Percentiles rank a stretch among this genome's conserved stretches.
Evolutionary conservation across 2,113 vertebrate species (phyloP).

Genomic region (Xenus cinereus): DNA sequence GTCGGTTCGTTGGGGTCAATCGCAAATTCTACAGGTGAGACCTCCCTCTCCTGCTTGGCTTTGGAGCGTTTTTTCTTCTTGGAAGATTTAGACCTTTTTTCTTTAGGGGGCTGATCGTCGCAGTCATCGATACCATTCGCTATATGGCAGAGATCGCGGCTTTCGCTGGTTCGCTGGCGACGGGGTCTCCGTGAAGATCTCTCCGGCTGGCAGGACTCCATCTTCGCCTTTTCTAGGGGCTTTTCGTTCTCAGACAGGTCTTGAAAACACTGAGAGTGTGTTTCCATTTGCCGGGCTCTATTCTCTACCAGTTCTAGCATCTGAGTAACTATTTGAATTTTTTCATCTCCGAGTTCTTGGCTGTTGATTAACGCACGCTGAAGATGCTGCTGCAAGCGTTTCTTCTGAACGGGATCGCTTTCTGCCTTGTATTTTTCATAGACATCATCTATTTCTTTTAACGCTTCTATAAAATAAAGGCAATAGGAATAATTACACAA

Average conservation of each 20-base stretch:
- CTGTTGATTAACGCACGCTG: slow-evolving; percentile 93
- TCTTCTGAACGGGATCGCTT: slow-evolving; percentile 87
- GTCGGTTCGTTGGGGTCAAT: slow-evolving; percentile 96
- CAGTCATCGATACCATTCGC: slow-evolving; percentile 88
- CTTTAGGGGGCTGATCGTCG: slow-evolving; percentile 88
- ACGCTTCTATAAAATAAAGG: slow-evolving; percentile 82
- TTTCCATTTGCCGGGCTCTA: slow-evolving; percentile 93
- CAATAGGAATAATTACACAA: not conserved
- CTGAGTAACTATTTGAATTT: slow-evolving; percentile 96
- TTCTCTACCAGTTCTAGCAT: slow-evolving; percentile 97
- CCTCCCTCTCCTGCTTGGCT: slow-evolving; percentile 90
- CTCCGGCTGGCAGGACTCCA: slow-evolving; percentile 77
- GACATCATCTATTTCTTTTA: slow-evolving; percentile 96
- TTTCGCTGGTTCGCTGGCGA: slow-evolving; percentile 92
- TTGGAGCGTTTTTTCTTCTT: slow-evolving; percentile 95
- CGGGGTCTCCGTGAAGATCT: slow-evolving; percentile 89
- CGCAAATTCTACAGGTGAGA: slow-evolving; percentile 89
- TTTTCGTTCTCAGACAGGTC: slow-evolving; percentile 84
- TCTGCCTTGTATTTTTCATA: slow-evolving; percentile 94
- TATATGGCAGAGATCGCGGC: slow-evolving; percentile 89
- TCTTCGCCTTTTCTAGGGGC: slow-evolving; percentile 74
- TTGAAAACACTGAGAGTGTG: slow-evolving; percentile 88
- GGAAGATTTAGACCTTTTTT: slow-evolving; percentile 93
- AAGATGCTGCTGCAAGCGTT: slow-evolving; percentile 91
- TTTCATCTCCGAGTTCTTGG: slow-evolving; percentile 96